Evolutionary conservation across 2,888 invertebrate species (phyloP), one percentile per base, ranked within the genome.

Genomic region (Cistogaster globosa): DNA sequence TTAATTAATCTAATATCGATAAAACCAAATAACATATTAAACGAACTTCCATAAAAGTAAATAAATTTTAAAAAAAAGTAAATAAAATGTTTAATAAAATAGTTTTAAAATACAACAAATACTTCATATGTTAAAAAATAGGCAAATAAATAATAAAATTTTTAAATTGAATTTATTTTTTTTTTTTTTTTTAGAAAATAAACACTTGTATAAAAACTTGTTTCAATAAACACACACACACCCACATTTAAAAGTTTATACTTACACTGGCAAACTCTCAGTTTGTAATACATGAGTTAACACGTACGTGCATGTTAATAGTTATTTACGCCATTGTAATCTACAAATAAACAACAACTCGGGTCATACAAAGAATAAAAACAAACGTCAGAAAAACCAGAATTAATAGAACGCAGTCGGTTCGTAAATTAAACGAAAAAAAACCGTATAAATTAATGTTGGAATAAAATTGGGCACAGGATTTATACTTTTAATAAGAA

Each of bases 251-350:
- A 53, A 51, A 22, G 60, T 58, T 45, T 48, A 32, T 45, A 12
- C 22, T 26, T 38, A 26, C 45, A 22, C 26, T 18, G 69, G 11
- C 58, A 18, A 77, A 67, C 57, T 48, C 26, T n/a, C 16, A 51
- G 63, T 32, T 67, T 77, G 72, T 51, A 57, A 58, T 60, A 32
- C 74, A 65, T 75, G 72, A 57, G 32, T 62, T 71, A 79, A 62
- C 82, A 42, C 12, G 42, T 42, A 78, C 74, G 78, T 71, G 75
- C 63, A 65, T 83, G 80, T 74, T 83, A 83, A 80, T 81, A 60
- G 80, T 60, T 81, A 69, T 86, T 86, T 75, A 84, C 83, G 67
- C 81, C 74, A 77, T 74, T 83, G 77, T 86, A 83, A 86, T 82
- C 82, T 68, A 80, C 76, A 79, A 86, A 86, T 74, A 83, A 81